Evolutionary conservation across 2,888 invertebrate species (phyloP).

Genomic region (Aporophyla lueneburgensis): DNA sequence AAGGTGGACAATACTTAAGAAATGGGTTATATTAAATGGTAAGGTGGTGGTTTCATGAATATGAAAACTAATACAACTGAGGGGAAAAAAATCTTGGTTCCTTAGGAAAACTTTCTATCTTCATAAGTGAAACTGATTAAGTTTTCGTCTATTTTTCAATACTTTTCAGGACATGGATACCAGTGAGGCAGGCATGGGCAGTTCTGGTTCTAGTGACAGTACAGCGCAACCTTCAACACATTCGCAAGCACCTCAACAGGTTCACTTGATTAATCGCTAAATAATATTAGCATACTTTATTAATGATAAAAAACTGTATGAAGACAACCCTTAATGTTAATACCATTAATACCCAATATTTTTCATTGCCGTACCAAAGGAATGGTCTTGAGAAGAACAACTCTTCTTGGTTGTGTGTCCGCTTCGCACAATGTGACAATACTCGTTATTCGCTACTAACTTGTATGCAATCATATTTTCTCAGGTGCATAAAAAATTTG

Average conservation of each 20-base stretch:
- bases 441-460: not conserved
- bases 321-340: not conserved
- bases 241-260: constrained; percentile 87
- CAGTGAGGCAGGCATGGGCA: constrained; percentile 87
- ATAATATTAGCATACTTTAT: not conserved
- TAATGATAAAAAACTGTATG: not conserved
- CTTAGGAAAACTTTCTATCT: not conserved
- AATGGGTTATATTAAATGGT: too few relatives aligned
- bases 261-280: constrained; percentile 50
- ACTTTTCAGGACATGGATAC: constrained; percentile 86
- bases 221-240: constrained; percentile 86
- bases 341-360: too few relatives aligned
- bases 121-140: not conserved
- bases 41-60: not conserved
- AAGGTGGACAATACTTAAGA: not conserved
- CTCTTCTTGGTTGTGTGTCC: not conserved
- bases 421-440: not conserved
- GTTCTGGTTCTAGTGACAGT: constrained; percentile 85
- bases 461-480: too few relatives aligned
- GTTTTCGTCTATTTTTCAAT: constrained; percentile 12
- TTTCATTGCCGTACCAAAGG: not conserved
- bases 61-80: not conserved
- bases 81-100: not conserved
- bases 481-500: too few relatives aligned
- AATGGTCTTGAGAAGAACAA: not conserved